phyloP scores from a whole-genome alignment of 2,888 invertebrate genomes.

The Phyllotreta cruciferae region DNA sequence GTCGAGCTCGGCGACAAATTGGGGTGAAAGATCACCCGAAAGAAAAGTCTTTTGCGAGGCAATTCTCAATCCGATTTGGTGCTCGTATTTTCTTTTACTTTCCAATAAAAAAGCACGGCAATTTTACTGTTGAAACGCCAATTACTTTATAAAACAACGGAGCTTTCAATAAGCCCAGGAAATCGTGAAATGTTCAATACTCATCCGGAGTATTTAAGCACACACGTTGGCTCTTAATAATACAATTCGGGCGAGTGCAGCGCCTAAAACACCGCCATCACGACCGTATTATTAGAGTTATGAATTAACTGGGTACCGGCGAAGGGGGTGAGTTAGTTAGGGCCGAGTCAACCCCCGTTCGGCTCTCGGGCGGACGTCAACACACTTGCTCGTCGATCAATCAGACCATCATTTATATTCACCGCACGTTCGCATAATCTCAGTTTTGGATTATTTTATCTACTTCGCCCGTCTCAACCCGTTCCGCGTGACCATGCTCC shows the following conservation, averaged over 20 bases:
- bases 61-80: background rate
- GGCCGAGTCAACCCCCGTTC: conserved; percentile 27
- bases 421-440: conserved; percentile 61
- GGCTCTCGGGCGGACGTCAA: conserved; percentile 44
- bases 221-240: conserved; percentile 18
- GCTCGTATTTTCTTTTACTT: no score
- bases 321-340: conserved; percentile 34
- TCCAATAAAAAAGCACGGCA: no score
- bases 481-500: conserved; percentile 26
- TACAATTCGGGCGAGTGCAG: conserved; percentile 13
- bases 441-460: conserved; percentile 61
- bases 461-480: conserved; percentile 55
- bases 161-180: no score
- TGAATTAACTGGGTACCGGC: conserved; percentile 35
- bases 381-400: conserved; percentile 51
- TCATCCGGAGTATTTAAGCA: conserved; percentile 10
- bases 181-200: no score
- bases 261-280: conserved; percentile 25
- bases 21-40: conserved; percentile 59
- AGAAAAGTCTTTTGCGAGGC: conserved; percentile 49
- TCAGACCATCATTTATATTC: conserved; percentile 57
- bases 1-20: conserved; percentile 58
- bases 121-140: no score
- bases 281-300: conserved; percentile 34
- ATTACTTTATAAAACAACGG: no score